phyloP scores from a whole-genome alignment of 1,140 invertebrate genomes.

The Camponotus pennsylvanicus region DNA sequence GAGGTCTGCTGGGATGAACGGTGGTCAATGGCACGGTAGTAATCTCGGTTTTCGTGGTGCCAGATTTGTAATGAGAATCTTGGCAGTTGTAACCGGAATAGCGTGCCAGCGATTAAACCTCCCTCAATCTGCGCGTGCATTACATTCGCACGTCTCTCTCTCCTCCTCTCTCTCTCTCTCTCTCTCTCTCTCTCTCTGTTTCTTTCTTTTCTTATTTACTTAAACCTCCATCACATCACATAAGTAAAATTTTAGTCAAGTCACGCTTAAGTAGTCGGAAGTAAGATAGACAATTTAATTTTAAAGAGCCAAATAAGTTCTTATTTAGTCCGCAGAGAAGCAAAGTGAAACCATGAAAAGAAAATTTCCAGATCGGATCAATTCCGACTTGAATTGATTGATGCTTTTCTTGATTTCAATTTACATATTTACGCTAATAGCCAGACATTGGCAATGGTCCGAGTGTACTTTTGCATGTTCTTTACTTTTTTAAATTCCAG shows the following conservation, averaged over 20 bases:
- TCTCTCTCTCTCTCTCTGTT: constrained; percentile 7
- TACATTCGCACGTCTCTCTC: constrained; percentile 29
- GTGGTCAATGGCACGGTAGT: constrained; percentile 55
- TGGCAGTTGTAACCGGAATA: constrained; percentile 54
- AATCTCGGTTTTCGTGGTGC: constrained; percentile 49
- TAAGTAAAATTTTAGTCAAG: neutral
- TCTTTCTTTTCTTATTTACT: neutral
- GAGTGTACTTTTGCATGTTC: neutral
- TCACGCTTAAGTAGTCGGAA: neutral
- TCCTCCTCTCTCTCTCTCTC: neutral
- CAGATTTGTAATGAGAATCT: constrained; percentile 61
- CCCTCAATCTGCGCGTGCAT: neutral
- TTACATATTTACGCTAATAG: constrained; percentile 22
- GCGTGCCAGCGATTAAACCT: constrained; percentile 51
- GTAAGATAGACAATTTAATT: neutral
- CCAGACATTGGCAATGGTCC: neutral
- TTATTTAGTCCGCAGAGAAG: neutral
- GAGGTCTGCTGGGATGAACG: constrained; percentile 36
- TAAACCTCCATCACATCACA: neutral
- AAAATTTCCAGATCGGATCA: neutral
- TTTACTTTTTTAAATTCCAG: neutral
- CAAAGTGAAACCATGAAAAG: neutral
- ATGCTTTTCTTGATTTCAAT: neutral
- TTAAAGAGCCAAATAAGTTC: neutral
- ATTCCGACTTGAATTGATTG: neutral